Evolutionary conservation across 2,797 vertebrate species (phyloP).

Genomic region (Jordanella pulchra): DNA sequence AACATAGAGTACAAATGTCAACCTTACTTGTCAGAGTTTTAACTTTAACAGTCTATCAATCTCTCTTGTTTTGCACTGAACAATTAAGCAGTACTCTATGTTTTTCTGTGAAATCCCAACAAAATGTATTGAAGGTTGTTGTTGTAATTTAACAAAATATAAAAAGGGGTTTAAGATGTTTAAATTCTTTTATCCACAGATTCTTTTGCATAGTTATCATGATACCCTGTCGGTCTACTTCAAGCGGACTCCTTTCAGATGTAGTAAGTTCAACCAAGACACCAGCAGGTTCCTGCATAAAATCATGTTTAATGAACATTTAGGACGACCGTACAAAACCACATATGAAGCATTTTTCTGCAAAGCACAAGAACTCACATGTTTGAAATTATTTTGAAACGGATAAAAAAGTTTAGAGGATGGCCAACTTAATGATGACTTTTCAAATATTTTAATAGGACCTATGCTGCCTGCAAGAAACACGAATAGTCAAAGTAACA

Average conservation of each 20-base stretch:
- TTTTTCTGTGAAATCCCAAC: too few relatives aligned
- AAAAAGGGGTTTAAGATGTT: too few relatives aligned
- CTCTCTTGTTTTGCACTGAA: too few relatives aligned
- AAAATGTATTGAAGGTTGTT: too few relatives aligned
- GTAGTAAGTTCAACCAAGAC: slow-evolving; percentile 21
- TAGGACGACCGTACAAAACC: slow-evolving; percentile 11
- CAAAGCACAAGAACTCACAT: background rate
- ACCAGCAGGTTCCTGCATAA: too few relatives aligned
- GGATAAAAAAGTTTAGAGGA: background rate
- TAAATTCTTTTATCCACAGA: too few relatives aligned
- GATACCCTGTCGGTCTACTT: slow-evolving; percentile 37
- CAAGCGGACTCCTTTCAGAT: slow-evolving; percentile 41
- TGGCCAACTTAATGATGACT: background rate
- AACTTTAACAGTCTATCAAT: too few relatives aligned
- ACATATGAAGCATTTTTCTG: background rate
- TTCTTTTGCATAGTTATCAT: slow-evolving; percentile 17
- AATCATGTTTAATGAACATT: background rate
- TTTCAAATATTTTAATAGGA: too few relatives aligned
- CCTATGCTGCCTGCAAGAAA: background rate
- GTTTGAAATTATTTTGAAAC: background rate
- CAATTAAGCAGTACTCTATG: too few relatives aligned
- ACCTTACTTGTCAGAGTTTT: too few relatives aligned
- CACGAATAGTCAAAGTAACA: slow-evolving; percentile 7
- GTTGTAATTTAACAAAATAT: too few relatives aligned
- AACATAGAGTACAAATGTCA: too few relatives aligned